A percentile compares a stretch with the other conserved stretches of the same genome.
These are phyloP conservation scores for Eumacrocentrus americanus DNA, from an alignment of 2,888 invertebrate species.

Conservation along the genomic window DNA sequence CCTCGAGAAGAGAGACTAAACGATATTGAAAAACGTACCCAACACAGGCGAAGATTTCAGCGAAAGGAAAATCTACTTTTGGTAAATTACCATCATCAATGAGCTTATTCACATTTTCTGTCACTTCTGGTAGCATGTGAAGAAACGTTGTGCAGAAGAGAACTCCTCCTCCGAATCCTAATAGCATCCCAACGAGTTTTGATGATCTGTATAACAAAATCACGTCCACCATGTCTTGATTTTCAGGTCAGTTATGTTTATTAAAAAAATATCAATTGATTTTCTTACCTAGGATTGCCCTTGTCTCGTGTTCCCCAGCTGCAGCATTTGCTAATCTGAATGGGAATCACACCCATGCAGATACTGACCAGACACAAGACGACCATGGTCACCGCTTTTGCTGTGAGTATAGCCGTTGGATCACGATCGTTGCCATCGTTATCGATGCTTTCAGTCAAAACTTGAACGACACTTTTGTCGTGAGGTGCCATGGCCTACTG, in stretches of 20 bases:
- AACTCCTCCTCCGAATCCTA: constrained; percentile 87
- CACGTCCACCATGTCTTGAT: no score
- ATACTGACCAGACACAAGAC: constrained; percentile 79
- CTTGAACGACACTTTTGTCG: constrained; percentile 20
- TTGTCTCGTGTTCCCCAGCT: constrained; percentile 64
- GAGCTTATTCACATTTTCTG: constrained; percentile 71
- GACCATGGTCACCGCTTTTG: constrained; percentile 81
- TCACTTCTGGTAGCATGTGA: constrained; percentile 81
- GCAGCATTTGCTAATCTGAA: constrained; percentile 72
- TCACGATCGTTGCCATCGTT: constrained; percentile 49
- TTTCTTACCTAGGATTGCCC: constrained; percentile 49
- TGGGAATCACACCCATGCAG: constrained; percentile 76
- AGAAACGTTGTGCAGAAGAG: constrained; percentile 81
- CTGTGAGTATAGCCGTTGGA: constrained; percentile 66
- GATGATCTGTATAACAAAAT: constrained; percentile 46
- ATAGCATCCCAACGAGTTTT: constrained; percentile 66
- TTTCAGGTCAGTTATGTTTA: not conserved
- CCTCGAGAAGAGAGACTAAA: not conserved
- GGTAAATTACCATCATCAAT: constrained; percentile 61
- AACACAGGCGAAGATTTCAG: constrained; percentile 74
- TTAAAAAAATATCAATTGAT: not conserved
- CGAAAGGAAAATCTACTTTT: constrained; percentile 68
- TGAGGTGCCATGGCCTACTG: constrained; percentile 9
- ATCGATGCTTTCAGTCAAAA: constrained; percentile 14
- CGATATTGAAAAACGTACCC: constrained; percentile 46